These are phyloP conservation scores for Lucinisca nassula DNA, from an alignment of 2,888 invertebrate genomes.

Conservation along the genomic window DNA sequence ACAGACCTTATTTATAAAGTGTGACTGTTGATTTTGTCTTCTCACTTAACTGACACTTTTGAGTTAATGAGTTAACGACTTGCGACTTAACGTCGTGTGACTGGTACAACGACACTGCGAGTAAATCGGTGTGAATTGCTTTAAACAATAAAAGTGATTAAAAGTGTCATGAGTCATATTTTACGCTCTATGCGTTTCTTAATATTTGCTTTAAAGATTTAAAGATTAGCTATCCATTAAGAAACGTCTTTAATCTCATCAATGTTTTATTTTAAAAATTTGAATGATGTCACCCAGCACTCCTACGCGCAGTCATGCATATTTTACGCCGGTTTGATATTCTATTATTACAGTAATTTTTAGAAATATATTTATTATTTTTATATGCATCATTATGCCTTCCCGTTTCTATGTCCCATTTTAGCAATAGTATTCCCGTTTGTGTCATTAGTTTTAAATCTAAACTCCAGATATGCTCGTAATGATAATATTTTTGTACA, in stretches of 20 bases:
- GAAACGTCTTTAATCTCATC: not conserved
- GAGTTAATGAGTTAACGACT: not conserved
- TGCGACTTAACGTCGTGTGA: not conserved
- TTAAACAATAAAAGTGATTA: constrained; percentile 23
- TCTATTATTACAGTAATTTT: too few species aligned
- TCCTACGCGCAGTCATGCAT: not conserved
- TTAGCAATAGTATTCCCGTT: too few species aligned
- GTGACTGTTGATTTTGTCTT: not conserved
- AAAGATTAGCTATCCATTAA: constrained; percentile 5
- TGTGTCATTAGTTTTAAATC: too few species aligned
- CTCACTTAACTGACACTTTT: constrained; percentile 1
- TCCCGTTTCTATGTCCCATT: too few species aligned
- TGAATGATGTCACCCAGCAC: not conserved
- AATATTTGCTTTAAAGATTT: constrained; percentile 7
- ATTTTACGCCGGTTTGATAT: not conserved
- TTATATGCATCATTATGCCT: too few species aligned
- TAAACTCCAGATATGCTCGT: too few species aligned
- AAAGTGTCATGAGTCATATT: constrained; percentile 20
- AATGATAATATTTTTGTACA: too few species aligned
- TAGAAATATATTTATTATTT: too few species aligned
- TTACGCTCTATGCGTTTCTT: not conserved
- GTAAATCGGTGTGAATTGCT: not conserved
- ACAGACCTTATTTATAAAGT: not conserved
- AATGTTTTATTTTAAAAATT: not conserved
- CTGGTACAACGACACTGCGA: not conserved